Evolutionary conservation across 2,888 invertebrate genomes (phyloP).

Genomic region (Drosophila lutescens): DNA sequence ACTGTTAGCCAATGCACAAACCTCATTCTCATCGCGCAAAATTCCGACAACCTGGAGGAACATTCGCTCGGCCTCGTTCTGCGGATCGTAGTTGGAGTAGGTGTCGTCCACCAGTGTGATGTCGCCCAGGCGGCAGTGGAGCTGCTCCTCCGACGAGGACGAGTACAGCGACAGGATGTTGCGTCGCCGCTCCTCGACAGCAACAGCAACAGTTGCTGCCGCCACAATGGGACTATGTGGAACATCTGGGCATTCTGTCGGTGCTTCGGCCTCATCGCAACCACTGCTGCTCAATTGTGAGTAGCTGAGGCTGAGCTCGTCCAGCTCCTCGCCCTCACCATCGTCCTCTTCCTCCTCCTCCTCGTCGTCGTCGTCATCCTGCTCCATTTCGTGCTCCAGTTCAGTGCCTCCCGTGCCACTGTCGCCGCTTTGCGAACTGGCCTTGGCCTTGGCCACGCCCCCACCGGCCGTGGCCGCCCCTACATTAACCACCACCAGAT

Average conservation of each 20-base stretch:
- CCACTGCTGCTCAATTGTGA: constrained; percentile 80
- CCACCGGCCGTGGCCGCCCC: constrained; percentile 41
- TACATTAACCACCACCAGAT: constrained; percentile 61
- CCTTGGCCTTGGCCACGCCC: constrained; percentile 57
- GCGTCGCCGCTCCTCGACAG: constrained; percentile 52
- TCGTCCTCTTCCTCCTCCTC: constrained; percentile 55
- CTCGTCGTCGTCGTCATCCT: constrained; percentile 53
- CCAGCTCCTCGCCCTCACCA: constrained; percentile 60
- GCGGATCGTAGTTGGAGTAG: constrained; percentile 83
- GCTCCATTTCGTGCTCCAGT: constrained; percentile 78
- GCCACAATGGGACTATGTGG: constrained; percentile 34
- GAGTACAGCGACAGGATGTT: constrained; percentile 69
- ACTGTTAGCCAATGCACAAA: constrained; percentile 68
- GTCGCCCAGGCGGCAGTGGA: constrained; percentile 81
- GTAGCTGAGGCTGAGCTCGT: constrained; percentile 79
- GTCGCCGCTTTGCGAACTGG: constrained; percentile 80
- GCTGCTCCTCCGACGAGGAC: constrained; percentile 77
- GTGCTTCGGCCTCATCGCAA: constrained; percentile 61
- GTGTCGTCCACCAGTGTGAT: constrained; percentile 84
- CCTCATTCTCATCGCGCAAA: constrained; percentile 84
- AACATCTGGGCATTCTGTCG: constrained; percentile 39
- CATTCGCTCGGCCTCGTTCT: constrained; percentile 85
- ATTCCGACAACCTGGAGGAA: constrained; percentile 84
- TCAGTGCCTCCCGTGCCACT: constrained; percentile 82
- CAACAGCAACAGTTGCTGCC: constrained; percentile 26